Base-by-base conservation (phyloP, 2,888 invertebrate species). In the Pollenia labialis region DNA sequence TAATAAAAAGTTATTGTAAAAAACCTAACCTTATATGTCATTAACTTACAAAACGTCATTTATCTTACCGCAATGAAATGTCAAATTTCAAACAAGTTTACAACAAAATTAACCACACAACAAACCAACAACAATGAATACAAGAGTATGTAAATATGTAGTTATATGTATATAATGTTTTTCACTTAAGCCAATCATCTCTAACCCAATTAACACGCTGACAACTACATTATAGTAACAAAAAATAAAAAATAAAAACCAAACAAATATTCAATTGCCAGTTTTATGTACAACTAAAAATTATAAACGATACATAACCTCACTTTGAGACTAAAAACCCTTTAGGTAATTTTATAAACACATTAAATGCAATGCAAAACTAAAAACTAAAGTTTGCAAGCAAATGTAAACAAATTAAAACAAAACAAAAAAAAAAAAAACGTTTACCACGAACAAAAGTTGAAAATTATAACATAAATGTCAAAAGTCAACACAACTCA, bases 401-500 rank as follows among this genome's bases (percentile, higher is more conserved):
- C 62, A 54, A 69, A 60, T 50, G 68, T 44, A 58, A 68, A 68
- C 50, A 62, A 75, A 50, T 66, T 42, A 9, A 23, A 23, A 23
- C 23, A 23, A 23, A 18, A 18, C 1, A 23, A 23, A 1, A 23
- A 23, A 23, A 23, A 80, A 68, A 14, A 44, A 46, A 10, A 32
- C 32, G 32, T 14, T 48, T 16, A 54, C 48, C 54, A 44, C 44
- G 6, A 66, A 71, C 11, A 14, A 66, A 62, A 12, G 40, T 58
- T 75, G 60, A 8, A 52, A 23, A 58, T 74, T 82, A 1, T 64
- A 64, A 16, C 69, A 66, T 32, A 71, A 80, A 86, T 79, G 85
- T 75, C 85, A 86, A 80, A 83, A 80, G 86, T 83, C 86, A 83
- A 83, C 60, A 58, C 44, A 68, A 74, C 58, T 40, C 9, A 42